A percentile compares a stretch with the other conserved stretches of the same genome.
Evolutionary conservation across 2,888 invertebrate genomes (phyloP).

Genomic region (Fragum fragum): DNA sequence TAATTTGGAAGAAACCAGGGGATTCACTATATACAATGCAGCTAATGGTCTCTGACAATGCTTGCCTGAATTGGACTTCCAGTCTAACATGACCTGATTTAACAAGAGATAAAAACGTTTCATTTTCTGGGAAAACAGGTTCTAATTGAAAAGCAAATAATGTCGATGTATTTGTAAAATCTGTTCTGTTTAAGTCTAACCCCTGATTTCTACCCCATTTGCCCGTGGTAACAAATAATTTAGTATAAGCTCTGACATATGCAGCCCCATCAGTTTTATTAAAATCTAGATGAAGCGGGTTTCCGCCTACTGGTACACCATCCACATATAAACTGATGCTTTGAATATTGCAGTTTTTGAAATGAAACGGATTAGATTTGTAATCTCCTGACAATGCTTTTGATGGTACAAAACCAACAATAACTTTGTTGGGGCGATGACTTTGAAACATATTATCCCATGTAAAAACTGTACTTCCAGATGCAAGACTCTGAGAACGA

Average conservation of each 20-base stretch:
- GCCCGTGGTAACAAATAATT: conserved; percentile 38
- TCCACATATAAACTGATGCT: conserved; percentile 50
- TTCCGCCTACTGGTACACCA: conserved; percentile 49
- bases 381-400: no score
- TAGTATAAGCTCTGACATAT: conserved; percentile 42
- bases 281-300: conserved; percentile 53
- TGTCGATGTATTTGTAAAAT: conserved; percentile 46
- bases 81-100: conserved; percentile 55
- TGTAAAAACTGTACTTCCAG: conserved; percentile 53
- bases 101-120: conserved; percentile 51
- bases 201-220: conserved; percentile 51
- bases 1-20: conserved; percentile 57
- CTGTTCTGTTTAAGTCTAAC: conserved; percentile 36
- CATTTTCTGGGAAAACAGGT: conserved; percentile 42
- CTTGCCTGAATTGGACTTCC: conserved; percentile 48
- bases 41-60: conserved; percentile 39
- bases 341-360: conserved; percentile 46
- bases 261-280: conserved; percentile 25
- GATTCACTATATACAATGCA: conserved; percentile 62
- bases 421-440: conserved; percentile 38
- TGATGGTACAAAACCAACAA: conserved; percentile 53
- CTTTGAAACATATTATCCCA: conserved; percentile 58
- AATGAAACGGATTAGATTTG: conserved; percentile 55
- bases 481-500: conserved; percentile 40
- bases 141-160: conserved; percentile 53